These are phyloP conservation scores for Sceliomorpha sp. DNA, from an alignment of 2,888 invertebrate species.

Conservation along the genomic window DNA sequence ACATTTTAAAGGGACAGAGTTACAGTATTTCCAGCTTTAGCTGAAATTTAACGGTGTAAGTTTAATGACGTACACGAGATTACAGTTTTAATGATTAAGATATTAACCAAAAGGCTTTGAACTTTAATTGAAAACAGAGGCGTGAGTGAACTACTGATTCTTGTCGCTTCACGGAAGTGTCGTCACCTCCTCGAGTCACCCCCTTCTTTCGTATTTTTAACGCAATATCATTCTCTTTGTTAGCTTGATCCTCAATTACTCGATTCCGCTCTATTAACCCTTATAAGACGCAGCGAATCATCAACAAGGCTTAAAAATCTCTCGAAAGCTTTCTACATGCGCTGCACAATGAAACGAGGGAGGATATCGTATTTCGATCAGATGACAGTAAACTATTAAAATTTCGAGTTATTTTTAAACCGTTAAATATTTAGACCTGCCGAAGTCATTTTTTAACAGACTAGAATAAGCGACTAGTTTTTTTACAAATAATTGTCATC, in stretches of 20 bases:
- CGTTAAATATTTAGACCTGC: too few relatives aligned
- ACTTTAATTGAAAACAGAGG: conserved; percentile 23
- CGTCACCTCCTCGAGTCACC: not conserved
- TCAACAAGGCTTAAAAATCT: conserved; percentile 21
- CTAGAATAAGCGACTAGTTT: too few relatives aligned
- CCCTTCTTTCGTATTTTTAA: conserved; percentile 17
- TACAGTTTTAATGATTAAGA: conserved; percentile 35
- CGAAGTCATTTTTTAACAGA: too few relatives aligned
- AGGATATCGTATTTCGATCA: too few relatives aligned
- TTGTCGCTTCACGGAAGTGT: conserved; percentile 1
- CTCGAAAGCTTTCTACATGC: conserved; percentile 10
- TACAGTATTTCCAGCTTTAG: too few relatives aligned
- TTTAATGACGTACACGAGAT: conserved; percentile 30
- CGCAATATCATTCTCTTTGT: conserved; percentile 18
- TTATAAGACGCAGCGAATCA: conserved; percentile 25
- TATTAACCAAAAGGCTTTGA: conserved; percentile 30
- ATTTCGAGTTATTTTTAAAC: too few relatives aligned
- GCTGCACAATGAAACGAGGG: not conserved
- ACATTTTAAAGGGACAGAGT: too few relatives aligned
- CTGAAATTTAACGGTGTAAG: too few relatives aligned
- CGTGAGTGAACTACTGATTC: conserved; percentile 12
- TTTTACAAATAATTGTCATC: too few relatives aligned
- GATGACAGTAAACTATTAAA: too few relatives aligned
- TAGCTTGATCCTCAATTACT: conserved; percentile 39
- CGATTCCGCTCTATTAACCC: conserved; percentile 41